phyloP scores from a whole-genome alignment of 2,888 invertebrate genomes.

The Ecdyonurus torrentis region DNA sequence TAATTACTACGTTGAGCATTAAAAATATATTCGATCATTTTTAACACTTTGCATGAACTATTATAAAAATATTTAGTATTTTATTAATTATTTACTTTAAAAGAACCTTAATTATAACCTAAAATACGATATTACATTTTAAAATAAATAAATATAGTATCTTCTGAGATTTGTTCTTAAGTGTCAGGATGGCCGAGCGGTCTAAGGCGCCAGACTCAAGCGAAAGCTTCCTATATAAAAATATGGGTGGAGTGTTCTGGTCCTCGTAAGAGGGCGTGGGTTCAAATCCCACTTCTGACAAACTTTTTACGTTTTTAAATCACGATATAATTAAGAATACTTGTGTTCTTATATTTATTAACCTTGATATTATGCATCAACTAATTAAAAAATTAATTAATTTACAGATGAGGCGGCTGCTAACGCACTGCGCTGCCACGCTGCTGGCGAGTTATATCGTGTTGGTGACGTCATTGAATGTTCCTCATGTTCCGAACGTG shows the following conservation, averaged over 20 bases:
- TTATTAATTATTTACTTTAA: background rate
- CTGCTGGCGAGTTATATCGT: background rate
- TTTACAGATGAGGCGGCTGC: background rate
- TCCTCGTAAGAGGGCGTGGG: conserved; percentile 10
- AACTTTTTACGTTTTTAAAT: conserved; percentile 5
- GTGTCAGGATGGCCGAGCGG: conserved; percentile 10
- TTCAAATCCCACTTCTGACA: conserved; percentile 11
- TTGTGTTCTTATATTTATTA: no score
- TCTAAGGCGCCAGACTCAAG: conserved; percentile 11
- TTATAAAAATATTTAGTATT: background rate
- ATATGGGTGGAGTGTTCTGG: conserved; percentile 6
- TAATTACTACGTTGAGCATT: background rate
- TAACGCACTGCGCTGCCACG: background rate
- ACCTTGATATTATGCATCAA: no score
- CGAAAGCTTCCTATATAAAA: background rate
- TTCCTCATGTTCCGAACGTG: conserved; percentile 28
- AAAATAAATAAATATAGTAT: background rate
- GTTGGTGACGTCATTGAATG: conserved; percentile 11
- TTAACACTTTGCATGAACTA: background rate
- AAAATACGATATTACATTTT: no score
- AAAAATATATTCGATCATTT: background rate
- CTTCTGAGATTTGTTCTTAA: background rate
- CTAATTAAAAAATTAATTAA: no score
- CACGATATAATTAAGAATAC: no score
- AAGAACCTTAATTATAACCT: background rate